Evolutionary conservation across 1,140 invertebrate genomes (phyloP).

Genomic region (Pachypeltis micranthus): DNA sequence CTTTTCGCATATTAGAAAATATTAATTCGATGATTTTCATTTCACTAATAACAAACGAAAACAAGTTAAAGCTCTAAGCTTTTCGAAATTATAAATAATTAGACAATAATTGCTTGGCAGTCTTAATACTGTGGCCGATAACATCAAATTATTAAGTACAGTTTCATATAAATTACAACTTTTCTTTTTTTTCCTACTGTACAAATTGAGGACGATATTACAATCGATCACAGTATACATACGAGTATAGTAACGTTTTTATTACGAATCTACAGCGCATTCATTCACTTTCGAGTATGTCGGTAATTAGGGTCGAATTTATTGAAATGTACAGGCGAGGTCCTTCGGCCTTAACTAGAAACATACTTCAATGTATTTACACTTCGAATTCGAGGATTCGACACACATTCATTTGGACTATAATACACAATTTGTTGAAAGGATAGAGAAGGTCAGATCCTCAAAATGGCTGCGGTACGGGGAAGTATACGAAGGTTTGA

Average conservation of each 20-base stretch:
- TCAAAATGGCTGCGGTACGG: conserved; percentile 13
- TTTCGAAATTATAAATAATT: conserved; percentile 20
- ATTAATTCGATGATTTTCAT: not conserved
- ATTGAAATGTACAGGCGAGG: conserved; percentile 17
- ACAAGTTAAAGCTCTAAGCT: conserved; percentile 24
- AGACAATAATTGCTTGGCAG: conserved; percentile 20
- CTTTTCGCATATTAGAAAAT: conserved; percentile 1
- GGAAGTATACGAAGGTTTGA: conserved; percentile 8
- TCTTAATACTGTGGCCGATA: conserved; percentile 25
- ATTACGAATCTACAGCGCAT: conserved; percentile 16
- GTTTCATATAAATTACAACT: conserved; percentile 11
- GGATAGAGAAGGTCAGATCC: conserved; percentile 23
- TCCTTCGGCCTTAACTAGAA: conserved; percentile 23
- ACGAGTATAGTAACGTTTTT: conserved; percentile 21
- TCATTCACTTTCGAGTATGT: conserved; percentile 20
- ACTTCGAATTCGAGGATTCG: not conserved
- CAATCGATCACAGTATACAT: conserved; percentile 25
- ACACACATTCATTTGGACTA: conserved; percentile 17
- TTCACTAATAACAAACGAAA: not conserved
- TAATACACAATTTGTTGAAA: conserved; percentile 23
- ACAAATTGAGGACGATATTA: conserved; percentile 2
- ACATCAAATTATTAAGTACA: conserved; percentile 15
- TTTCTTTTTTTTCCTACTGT: conserved; percentile 6
- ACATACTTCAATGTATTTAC: conserved; percentile 17
- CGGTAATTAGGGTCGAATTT: conserved; percentile 22